Conservation (phyloP, 2,888 invertebrate species). For the Pammene aurita region DNA sequence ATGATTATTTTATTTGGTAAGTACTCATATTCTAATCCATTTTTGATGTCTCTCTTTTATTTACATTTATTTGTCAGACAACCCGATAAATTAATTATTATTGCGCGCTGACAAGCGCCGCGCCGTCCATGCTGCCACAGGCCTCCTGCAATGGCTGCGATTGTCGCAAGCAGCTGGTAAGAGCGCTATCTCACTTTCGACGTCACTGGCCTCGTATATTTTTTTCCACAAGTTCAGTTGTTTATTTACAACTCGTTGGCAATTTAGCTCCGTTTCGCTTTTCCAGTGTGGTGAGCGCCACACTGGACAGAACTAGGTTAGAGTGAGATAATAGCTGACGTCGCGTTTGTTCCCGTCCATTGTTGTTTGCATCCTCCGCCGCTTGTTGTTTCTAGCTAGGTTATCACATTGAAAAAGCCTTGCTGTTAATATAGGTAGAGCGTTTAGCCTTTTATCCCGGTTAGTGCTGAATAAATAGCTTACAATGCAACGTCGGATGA, state of each 20-base stretch:
- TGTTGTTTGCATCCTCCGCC: constrained; percentile 63
- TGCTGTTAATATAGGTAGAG: constrained; percentile 37
- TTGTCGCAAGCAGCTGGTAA: constrained; percentile 42
- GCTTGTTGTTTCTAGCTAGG: constrained; percentile 46
- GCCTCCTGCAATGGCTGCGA: constrained; percentile 39
- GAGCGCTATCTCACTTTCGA: constrained; percentile 49
- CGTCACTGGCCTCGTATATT: constrained; percentile 48
- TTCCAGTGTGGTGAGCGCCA: constrained; percentile 50
- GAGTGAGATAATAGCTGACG: constrained; percentile 66
- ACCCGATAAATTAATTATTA: not conserved
- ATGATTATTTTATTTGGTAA: no score
- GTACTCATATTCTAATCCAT: no score
- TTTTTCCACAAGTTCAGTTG: constrained; percentile 53
- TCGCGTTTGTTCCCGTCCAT: constrained; percentile 62
- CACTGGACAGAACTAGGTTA: constrained; percentile 63
- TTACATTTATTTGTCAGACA: not conserved
- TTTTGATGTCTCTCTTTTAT: not conserved
- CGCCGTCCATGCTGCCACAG: not conserved
- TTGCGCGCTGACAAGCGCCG: not conserved
- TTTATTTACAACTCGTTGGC: constrained; percentile 57
- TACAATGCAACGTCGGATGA: constrained; percentile 26
- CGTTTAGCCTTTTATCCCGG: constrained; percentile 40
- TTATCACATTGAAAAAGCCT: constrained; percentile 43
- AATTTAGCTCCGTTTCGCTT: constrained; percentile 62
- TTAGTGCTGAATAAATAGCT: constrained; percentile 25